phyloP scores from a whole-genome alignment of 2,113 vertebrate genomes.

The Tyrannus savana region DNA sequence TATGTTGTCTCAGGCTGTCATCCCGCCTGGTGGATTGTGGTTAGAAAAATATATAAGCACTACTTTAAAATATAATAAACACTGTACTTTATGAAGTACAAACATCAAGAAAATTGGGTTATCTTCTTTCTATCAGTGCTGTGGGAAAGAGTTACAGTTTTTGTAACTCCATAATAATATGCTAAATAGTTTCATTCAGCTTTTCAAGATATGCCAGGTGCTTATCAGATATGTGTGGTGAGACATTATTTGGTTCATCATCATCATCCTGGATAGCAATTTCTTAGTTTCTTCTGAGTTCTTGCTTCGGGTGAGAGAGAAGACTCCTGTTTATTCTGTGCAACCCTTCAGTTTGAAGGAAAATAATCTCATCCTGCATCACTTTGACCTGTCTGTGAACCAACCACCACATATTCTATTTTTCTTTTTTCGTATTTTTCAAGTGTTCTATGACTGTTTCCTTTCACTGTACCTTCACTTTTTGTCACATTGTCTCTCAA shows the following conservation, averaged over 20 bases:
- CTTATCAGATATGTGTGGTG: not conserved
- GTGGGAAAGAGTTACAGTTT: not conserved
- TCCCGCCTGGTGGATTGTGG: not conserved
- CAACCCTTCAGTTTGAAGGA: not conserved
- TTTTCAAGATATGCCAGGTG: not conserved
- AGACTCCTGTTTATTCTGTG: not conserved
- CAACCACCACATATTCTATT: not conserved
- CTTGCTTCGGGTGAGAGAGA: not conserved
- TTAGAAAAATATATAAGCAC: not conserved
- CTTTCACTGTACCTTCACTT: not conserved
- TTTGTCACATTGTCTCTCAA: not conserved
- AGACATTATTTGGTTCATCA: not conserved
- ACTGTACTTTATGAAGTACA: not conserved
- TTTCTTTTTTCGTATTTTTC: not conserved
- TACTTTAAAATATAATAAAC: not conserved
- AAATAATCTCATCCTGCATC: not conserved
- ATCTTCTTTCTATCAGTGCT: not conserved
- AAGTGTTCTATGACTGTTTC: not conserved
- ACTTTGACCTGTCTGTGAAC: not conserved
- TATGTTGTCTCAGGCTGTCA: not conserved
- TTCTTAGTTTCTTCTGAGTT: not conserved
- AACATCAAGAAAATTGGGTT: not conserved
- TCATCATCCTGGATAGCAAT: not conserved
- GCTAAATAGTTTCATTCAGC: not conserved
- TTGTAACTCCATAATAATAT: not conserved